A percentile compares a stretch with the other conserved stretches of the same genome.
phyloP scores from a whole-genome alignment of 2,113 vertebrate species.

The Eulacestoma nigropectus region DNA sequence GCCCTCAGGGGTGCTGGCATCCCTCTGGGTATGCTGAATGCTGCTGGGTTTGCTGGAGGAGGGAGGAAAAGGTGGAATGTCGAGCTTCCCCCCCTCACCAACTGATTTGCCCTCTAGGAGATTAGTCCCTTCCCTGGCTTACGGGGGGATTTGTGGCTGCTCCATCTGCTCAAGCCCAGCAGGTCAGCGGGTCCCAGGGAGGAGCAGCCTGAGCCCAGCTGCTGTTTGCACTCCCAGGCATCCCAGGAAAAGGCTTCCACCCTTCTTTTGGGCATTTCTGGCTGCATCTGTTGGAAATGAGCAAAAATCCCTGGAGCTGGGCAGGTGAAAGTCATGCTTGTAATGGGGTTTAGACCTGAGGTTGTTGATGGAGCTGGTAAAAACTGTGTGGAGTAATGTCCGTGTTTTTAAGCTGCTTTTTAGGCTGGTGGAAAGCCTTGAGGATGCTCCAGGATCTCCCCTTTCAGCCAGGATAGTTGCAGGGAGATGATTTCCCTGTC shows the following conservation, averaged over 20 bases:
- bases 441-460: background rate
- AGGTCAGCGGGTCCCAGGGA: background rate
- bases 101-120: background rate
- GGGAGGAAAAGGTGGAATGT: background rate
- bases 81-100: background rate
- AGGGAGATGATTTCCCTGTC: background rate
- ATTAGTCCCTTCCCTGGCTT: constrained; percentile 38
- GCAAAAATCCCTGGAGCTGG: background rate
- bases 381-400: background rate
- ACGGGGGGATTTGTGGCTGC: background rate
- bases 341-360: rapidly evolving
- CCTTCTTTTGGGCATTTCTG: background rate
- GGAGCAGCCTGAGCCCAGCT: background rate
- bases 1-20: rapidly evolving
- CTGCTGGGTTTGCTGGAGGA: background rate
- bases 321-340: background rate
- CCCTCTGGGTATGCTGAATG: background rate
- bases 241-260: background rate
- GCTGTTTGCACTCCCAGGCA: background rate
- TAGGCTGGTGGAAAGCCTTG: background rate
- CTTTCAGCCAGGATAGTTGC: background rate
- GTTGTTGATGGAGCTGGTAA: background rate
- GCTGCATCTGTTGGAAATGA: background rate
- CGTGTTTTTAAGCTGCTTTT: background rate
- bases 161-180: constrained; percentile 8